These are phyloP conservation scores for Typhlichthys eigenmanni DNA, from an alignment of 2,797 vertebrate species.

Conservation along the genomic window DNA sequence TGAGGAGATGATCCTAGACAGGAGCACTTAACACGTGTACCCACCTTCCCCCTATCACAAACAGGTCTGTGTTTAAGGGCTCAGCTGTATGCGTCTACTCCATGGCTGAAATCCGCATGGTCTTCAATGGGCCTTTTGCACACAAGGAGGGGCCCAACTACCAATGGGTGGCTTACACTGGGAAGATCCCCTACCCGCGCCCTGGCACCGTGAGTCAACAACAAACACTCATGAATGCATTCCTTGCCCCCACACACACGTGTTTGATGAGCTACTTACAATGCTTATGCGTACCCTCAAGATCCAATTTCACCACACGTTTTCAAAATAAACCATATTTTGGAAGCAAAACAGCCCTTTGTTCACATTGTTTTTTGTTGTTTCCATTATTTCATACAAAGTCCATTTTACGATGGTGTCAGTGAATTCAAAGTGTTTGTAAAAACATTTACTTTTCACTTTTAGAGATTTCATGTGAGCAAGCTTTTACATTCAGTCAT, in stretches of 20 bases:
- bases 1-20: conserved; percentile 40
- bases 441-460: not conserved
- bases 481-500: conserved; percentile 17
- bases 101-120: conserved; percentile 98
- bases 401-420: not conserved
- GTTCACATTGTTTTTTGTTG: not conserved
- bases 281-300: not conserved
- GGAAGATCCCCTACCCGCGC: conserved; percentile 97
- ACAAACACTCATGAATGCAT: conserved; percentile 4
- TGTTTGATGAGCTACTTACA: too few relatives aligned
- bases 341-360: too few relatives aligned
- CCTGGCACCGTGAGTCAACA: conserved; percentile 89
- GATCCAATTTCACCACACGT: not conserved
- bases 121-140: conserved; percentile 97
- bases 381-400: not conserved
- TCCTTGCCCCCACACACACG: conserved; percentile 1
- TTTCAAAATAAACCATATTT: too few relatives aligned
- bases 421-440: too few relatives aligned
- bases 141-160: conserved; percentile 99
- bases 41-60: conserved; percentile 16
- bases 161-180: conserved; percentile 97
- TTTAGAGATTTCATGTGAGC: conserved; percentile 1
- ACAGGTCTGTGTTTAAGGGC: conserved; percentile 95
- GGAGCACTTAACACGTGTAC: conserved; percentile 24
- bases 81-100: conserved; percentile 98